These are phyloP conservation scores for Trichoplusia ni DNA, from an alignment of 1,140 invertebrate species.

Conservation along the genomic window DNA sequence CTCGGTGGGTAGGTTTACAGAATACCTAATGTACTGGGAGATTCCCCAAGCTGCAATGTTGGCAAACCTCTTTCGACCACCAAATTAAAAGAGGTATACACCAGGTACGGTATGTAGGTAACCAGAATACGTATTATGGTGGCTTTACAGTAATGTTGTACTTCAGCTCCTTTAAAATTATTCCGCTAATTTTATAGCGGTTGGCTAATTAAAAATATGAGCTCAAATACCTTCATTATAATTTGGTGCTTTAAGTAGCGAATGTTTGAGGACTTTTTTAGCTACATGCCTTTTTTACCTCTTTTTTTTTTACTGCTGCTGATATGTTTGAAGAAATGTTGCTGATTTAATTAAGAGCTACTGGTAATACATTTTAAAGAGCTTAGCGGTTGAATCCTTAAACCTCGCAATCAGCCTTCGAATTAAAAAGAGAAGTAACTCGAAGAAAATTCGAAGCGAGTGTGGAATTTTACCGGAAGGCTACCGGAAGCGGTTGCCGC, in stretches of 20 bases:
- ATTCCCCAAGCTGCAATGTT: slow-evolving; percentile 25
- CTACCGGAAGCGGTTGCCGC: slow-evolving; percentile 47
- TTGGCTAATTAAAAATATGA: too few species aligned
- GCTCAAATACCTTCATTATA: too few species aligned
- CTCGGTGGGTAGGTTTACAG: slow-evolving; percentile 28
- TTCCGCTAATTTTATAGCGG: too few species aligned
- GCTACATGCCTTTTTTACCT: too few species aligned
- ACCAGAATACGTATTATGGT: slow-evolving; percentile 18
- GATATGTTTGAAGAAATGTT: too few species aligned
- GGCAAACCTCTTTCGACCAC: slow-evolving; percentile 29
- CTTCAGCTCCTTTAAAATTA: not conserved
- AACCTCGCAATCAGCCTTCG: slow-evolving; percentile 39
- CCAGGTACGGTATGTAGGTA: slow-evolving; percentile 15
- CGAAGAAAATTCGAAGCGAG: slow-evolving; percentile 45
- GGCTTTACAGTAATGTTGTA: not conserved
- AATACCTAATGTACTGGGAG: slow-evolving; percentile 26
- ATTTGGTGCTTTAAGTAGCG: too few species aligned
- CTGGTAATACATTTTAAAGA: slow-evolving; percentile 19
- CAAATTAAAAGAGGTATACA: slow-evolving; percentile 30
- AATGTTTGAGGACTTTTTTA: too few species aligned
- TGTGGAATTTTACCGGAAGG: slow-evolving; percentile 48
- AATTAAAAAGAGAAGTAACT: slow-evolving; percentile 46
- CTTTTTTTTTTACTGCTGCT: too few species aligned
- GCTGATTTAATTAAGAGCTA: not conserved
- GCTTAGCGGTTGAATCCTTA: slow-evolving; percentile 25